phyloP scores from a whole-genome alignment of 2,888 invertebrate species.

The Cheiracanthium punctorium region DNA sequence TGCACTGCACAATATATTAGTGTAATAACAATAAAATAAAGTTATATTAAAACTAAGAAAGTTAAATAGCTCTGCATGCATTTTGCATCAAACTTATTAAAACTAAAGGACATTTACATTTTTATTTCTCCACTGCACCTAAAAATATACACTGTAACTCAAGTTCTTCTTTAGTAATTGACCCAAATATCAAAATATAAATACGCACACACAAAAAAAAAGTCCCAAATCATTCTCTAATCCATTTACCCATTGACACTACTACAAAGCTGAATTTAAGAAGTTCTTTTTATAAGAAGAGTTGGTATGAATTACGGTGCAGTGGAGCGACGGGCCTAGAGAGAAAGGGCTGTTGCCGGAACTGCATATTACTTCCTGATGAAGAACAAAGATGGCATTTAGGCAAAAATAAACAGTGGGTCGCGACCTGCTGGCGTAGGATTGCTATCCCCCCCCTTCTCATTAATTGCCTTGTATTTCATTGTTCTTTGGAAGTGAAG shows the following conservation, averaged over 20 bases:
- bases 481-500: not conserved
- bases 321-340: not conserved
- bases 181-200: too few relatives aligned
- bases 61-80: too few relatives aligned
- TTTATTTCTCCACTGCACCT: not conserved
- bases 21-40: too few relatives aligned
- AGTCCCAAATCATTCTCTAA: too few relatives aligned
- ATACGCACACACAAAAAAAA: not conserved
- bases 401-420: constrained; percentile 43
- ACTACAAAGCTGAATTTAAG: not conserved
- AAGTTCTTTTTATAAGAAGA: not conserved
- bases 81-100: too few relatives aligned
- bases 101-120: too few relatives aligned
- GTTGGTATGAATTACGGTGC: not conserved
- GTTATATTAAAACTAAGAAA: too few relatives aligned
- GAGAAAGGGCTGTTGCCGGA: constrained; percentile 20
- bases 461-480: not conserved
- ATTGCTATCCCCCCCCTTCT: not conserved
- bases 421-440: constrained; percentile 34
- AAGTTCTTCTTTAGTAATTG: too few relatives aligned
- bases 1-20: too few relatives aligned
- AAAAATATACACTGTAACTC: too few relatives aligned
- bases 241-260: not conserved
- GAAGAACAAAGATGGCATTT: constrained; percentile 41
- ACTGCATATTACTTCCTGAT: constrained; percentile 40